Base-by-base conservation (phyloP, 2,113 vertebrate species). In the Romanogobio albipinnatus region DNA sequence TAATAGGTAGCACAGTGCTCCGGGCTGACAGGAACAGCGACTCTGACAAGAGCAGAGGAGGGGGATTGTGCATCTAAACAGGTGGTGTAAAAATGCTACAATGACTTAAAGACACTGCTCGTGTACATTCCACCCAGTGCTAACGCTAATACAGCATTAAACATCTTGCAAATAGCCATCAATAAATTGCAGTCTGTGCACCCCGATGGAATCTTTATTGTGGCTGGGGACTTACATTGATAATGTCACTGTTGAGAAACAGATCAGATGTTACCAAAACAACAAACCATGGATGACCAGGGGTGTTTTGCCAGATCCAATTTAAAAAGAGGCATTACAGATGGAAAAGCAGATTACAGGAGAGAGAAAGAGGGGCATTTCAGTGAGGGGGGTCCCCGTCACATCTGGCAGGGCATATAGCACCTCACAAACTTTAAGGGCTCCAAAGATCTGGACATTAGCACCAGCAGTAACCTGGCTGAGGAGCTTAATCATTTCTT, bases 311-410 rank as follows among this genome's bases (percentile, higher is more conserved):
- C n/a, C n/a, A 61, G 59, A 61, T 13, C 59, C n/a, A 61, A 61
- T 3, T 11, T 61, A 61, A 61, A 61, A 10, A 59, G 4, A 13
- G 4, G n/a, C 10, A 61, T 24, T n/a, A 61, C 26, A 4, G 59
- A 61, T 10, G 59, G n/a, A 26, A 61, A 61, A 61, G 58, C n/a
- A 11, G 9, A 9, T 24, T 61, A 61, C 4, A 26, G n/a, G n/a
- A 61, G 59, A 11, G 13, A 24, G n/a, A 13, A 26, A 24, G 59
- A 26, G 10, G 59, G 59, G 11, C 59, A 61, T 24, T 61, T 61
- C 10, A 61, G 4, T 0, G n/a, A 61, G n/a, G n/a, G n/a, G 59
- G n/a, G 10, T 0, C 24, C 59, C n/a, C 0, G 1, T 3, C 4
- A 1, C 0, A 1, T 61, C 17, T 61, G 59, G n/a, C 59, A 61